Percentiles rank a stretch among this genome's conserved stretches.
phyloP scores from a whole-genome alignment of 2,888 invertebrate genomes.

The Lycaena phlaeas region DNA sequence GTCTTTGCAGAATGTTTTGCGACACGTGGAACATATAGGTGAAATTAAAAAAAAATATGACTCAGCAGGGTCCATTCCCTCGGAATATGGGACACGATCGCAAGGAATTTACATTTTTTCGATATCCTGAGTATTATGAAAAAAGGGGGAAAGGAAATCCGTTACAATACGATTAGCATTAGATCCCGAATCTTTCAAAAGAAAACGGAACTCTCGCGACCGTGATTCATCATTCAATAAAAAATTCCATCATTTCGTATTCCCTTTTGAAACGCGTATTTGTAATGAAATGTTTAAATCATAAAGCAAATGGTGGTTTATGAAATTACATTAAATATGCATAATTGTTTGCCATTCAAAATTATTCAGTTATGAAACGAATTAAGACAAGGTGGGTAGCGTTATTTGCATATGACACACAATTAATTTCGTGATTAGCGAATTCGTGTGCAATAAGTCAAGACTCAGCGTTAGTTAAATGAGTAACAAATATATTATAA shows the following conservation, averaged over 20 bases:
- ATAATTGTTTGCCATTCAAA: constrained; percentile 5
- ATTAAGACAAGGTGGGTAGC: not conserved
- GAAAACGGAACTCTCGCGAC: not conserved
- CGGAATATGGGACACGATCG: constrained; percentile 30
- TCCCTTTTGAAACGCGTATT: not conserved
- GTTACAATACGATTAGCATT: constrained; percentile 41
- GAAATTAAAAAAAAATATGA: constrained; percentile 21
- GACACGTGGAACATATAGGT: not conserved
- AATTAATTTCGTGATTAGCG: not conserved
- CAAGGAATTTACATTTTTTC: constrained; percentile 43
- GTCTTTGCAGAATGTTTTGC: not conserved
- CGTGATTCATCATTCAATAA: too few species aligned
- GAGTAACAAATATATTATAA: too few species aligned
- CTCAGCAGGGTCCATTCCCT: constrained; percentile 28
- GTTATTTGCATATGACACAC: not conserved
- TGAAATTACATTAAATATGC: constrained; percentile 2
- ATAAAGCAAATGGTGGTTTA: not conserved
- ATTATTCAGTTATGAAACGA: constrained; percentile 2
- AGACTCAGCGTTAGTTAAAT: too few species aligned
- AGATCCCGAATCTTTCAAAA: constrained; percentile 8
- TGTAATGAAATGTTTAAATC: not conserved
- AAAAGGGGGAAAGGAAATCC: constrained; percentile 23
- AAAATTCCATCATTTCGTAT: not conserved
- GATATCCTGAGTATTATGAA: constrained; percentile 25
- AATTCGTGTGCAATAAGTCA: too few species aligned